Conservation (phyloP, 2,113 vertebrate species). For the Ptilorrhoa leucosticta region DNA sequence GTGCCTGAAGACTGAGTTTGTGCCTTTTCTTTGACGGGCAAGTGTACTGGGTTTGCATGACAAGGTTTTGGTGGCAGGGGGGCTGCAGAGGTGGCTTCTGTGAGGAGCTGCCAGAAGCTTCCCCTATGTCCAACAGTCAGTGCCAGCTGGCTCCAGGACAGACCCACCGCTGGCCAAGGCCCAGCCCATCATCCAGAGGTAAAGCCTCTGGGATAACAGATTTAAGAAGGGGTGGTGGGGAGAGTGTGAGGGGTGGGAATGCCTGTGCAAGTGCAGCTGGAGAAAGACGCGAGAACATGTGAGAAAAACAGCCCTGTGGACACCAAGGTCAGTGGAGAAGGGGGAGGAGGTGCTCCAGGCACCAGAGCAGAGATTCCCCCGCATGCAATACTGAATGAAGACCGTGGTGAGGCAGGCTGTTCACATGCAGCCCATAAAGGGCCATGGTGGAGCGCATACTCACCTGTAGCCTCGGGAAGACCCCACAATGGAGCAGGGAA, state of each 20-base stretch:
- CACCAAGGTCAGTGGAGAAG: neutral
- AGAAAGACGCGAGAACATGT: neutral
- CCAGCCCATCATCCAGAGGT: neutral
- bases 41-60: neutral
- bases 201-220: neutral
- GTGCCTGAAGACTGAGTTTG: neutral
- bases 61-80: neutral
- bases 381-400: neutral
- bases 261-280: neutral
- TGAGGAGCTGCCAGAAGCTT: neutral
- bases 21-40: neutral
- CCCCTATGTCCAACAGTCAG: accelerated
- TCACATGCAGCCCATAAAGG: neutral
- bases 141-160: neutral
- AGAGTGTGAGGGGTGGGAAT: neutral
- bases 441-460: neutral
- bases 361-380: neutral
- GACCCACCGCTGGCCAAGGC: neutral
- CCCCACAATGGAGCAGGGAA: neutral
- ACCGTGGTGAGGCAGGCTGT: neutral
- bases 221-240: neutral
- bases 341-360: neutral
- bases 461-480: neutral
- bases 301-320: neutral
- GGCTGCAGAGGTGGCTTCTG: neutral